Percentiles rank a stretch among this genome's conserved stretches.
Conservation (phyloP, 1,140 invertebrate genomes). For the Bursaphelenchus mucronatus region DNA sequence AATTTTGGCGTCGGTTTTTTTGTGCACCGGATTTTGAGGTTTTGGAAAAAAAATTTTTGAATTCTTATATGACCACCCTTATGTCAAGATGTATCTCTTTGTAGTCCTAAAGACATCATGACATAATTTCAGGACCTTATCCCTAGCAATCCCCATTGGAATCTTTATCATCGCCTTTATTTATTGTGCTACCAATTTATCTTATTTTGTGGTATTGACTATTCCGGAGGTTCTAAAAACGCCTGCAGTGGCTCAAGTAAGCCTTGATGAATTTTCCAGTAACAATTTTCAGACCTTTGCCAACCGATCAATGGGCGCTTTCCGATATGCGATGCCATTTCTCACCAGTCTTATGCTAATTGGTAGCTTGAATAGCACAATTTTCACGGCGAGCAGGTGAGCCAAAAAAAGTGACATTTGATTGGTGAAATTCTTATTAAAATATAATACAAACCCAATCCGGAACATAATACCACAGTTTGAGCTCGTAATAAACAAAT, state of each 20-base stretch:
- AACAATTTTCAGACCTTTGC: constrained; percentile 34
- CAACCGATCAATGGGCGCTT: constrained; percentile 44
- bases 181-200: constrained; percentile 41
- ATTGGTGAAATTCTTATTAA: too few species aligned
- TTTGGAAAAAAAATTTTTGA: too few species aligned
- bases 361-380: constrained; percentile 53
- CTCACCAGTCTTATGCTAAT: constrained; percentile 51
- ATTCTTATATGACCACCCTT: too few species aligned
- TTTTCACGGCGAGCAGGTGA: constrained; percentile 54
- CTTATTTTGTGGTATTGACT: constrained; percentile 47
- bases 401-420: too few species aligned
- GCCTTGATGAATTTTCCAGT: too few species aligned
- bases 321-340: constrained; percentile 54
- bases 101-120: too few species aligned
- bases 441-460: too few species aligned
- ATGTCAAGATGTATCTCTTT: too few species aligned
- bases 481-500: too few species aligned
- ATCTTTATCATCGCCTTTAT: constrained; percentile 39
- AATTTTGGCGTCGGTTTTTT: too few species aligned
- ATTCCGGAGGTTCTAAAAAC: constrained; percentile 23
- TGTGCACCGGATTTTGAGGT: too few species aligned
- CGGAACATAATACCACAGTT: too few species aligned
- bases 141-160: constrained; percentile 48
- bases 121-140: constrained; percentile 33
- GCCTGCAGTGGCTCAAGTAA: constrained; percentile 35